phyloP scores from a whole-genome alignment of 2,888 invertebrate genomes.

The Papilio protenor region DNA sequence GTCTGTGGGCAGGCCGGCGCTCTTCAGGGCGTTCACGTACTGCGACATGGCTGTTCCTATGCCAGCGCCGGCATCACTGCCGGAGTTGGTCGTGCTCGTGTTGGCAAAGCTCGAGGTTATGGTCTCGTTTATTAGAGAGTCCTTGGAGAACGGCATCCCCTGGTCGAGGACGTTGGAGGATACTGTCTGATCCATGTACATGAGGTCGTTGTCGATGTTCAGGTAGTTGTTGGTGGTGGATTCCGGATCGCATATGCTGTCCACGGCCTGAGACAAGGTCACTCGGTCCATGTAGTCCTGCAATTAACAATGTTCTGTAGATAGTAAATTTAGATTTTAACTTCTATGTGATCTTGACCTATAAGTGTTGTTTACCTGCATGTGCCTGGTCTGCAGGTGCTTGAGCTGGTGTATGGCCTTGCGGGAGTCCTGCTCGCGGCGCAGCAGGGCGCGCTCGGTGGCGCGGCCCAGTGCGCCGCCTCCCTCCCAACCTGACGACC shows the following conservation, averaged over 20 bases:
- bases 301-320: not conserved
- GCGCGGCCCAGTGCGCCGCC: slow-evolving; percentile 68
- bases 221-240: slow-evolving; percentile 64
- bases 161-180: slow-evolving; percentile 69
- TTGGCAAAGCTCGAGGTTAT: slow-evolving; percentile 67
- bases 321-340: not conserved
- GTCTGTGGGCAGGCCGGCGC: slow-evolving; percentile 76
- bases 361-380: slow-evolving; percentile 64
- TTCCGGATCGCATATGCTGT: slow-evolving; percentile 76
- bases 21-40: slow-evolving; percentile 80
- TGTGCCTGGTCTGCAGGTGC: slow-evolving; percentile 73
- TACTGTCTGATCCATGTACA: slow-evolving; percentile 74
- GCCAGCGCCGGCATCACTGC: slow-evolving; percentile 59
- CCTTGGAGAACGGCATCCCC: slow-evolving; percentile 67
- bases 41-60: slow-evolving; percentile 78
- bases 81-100: slow-evolving; percentile 58
- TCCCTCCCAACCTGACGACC: slow-evolving; percentile 69
- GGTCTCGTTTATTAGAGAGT: slow-evolving; percentile 64
- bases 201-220: slow-evolving; percentile 74
- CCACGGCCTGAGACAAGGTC: slow-evolving; percentile 76
- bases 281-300: slow-evolving; percentile 80
- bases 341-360: not conserved
- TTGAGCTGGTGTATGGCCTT: slow-evolving; percentile 79
- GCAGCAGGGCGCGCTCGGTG: slow-evolving; percentile 72
- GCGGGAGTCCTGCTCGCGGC: slow-evolving; percentile 78